Conservation (phyloP, 2,888 invertebrate species). For the Nephrotoma guestfalica region DNA sequence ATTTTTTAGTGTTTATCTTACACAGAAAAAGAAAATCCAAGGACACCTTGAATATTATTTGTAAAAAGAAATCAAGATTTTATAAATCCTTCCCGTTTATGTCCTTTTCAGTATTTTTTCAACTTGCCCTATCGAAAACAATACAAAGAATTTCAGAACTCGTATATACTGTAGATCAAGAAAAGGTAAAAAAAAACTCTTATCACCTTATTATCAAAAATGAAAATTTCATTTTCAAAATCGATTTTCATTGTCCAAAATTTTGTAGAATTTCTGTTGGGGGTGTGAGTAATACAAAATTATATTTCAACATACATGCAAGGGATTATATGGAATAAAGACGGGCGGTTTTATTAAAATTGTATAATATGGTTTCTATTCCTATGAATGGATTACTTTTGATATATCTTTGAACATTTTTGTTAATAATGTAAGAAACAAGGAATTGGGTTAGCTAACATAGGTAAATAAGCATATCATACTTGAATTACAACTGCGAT, state of each 20-base stretch:
- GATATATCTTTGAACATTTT: neutral
- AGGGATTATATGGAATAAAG: neutral
- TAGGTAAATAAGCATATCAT: too few relatives aligned
- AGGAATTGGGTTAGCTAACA: too few relatives aligned
- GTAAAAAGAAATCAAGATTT: neutral
- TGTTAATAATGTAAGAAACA: too few relatives aligned
- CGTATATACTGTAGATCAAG: neutral
- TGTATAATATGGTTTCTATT: neutral
- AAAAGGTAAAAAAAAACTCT: neutral
- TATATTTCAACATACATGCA: neutral
- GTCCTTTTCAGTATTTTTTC: neutral
- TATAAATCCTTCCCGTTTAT: neutral
- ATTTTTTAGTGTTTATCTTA: neutral
- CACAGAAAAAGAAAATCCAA: neutral
- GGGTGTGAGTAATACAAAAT: neutral
- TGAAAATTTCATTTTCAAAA: neutral
- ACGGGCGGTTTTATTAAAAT: neutral
- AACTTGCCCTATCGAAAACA: neutral
- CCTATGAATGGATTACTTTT: neutral
- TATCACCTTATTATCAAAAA: neutral
- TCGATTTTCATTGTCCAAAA: neutral
- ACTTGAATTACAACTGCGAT: too few relatives aligned
- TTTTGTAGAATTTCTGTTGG: neutral
- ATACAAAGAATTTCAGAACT: neutral
- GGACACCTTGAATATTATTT: neutral